phyloP scores from a whole-genome alignment of 2,113 vertebrate genomes.

The Etheostoma cragini region DNA sequence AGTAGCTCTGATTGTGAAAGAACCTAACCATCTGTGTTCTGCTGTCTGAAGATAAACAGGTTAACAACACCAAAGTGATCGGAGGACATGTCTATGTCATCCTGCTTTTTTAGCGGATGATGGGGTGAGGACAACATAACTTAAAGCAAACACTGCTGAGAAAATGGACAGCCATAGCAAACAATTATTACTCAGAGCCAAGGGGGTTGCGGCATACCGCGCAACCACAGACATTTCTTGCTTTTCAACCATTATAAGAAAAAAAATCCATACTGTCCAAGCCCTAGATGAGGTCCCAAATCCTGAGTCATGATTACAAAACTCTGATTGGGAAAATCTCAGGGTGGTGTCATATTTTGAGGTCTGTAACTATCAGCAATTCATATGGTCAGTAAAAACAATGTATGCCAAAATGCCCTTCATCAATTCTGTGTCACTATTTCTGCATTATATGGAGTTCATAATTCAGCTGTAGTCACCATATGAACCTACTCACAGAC shows the following conservation, averaged over 20 bases:
- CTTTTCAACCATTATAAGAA: no score
- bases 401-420: neutral
- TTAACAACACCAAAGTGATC: conserved; percentile 13
- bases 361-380: neutral
- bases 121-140: conserved; percentile 9
- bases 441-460: conserved; percentile 8
- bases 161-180: no score
- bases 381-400: neutral
- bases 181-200: no score
- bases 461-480: conserved; percentile 30
- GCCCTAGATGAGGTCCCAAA: neutral
- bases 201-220: no score
- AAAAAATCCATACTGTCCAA: no score
- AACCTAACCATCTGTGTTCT: neutral
- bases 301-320: neutral
- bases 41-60: conserved; percentile 1
- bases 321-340: neutral
- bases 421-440: neutral
- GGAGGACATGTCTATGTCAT: neutral
- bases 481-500: conserved; percentile 11
- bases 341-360: no score
- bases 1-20: conserved; percentile 13
- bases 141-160: no score
- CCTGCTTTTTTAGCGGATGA: neutral
- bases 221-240: no score